These are phyloP conservation scores for Gavia stellata DNA, from an alignment of 2,113 vertebrate species.

Conservation along the genomic window DNA sequence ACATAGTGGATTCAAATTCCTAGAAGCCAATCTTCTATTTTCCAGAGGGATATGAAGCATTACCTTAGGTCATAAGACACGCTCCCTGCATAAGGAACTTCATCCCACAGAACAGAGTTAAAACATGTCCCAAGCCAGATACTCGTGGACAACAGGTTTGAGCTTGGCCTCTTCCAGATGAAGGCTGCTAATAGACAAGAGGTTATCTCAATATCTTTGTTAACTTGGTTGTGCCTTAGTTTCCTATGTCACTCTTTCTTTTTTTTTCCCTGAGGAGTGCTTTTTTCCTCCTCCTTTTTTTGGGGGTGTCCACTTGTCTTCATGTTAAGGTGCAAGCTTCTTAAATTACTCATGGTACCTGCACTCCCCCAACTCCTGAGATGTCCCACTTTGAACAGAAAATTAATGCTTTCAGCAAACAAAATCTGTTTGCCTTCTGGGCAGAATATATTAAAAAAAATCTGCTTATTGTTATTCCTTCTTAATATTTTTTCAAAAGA, in stretches of 20 bases:
- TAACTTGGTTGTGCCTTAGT: neutral
- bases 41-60: neutral
- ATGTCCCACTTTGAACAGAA: neutral
- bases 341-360: neutral
- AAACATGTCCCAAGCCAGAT: neutral
- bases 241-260: neutral
- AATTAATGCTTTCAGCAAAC: neutral
- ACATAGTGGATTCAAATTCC: neutral
- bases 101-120: neutral
- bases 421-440: neutral
- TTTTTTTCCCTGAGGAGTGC: neutral
- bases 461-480: neutral
- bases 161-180: neutral
- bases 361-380: neutral
- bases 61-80: neutral
- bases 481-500: neutral
- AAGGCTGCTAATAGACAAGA: neutral
- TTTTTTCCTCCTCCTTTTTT: neutral
- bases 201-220: neutral
- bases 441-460: neutral
- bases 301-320: neutral
- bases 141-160: neutral
- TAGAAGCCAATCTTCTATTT: neutral
- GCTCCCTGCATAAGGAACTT: neutral
- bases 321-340: neutral